phyloP scores from a whole-genome alignment of 2,113 vertebrate species.

The Notechis scutatus region DNA sequence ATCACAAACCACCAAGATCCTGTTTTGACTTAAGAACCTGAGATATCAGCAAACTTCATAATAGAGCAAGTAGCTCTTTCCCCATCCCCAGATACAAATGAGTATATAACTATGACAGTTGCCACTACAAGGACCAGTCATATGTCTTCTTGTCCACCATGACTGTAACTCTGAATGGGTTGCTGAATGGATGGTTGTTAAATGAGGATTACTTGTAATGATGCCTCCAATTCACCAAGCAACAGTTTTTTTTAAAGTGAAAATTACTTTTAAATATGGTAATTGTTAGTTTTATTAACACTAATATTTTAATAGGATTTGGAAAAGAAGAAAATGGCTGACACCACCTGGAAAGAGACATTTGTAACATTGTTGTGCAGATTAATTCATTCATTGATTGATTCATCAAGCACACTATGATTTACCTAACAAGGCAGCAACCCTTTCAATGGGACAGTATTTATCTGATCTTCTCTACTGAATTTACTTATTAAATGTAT shows the following conservation, averaged over 20 bases:
- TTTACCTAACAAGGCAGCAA: neutral
- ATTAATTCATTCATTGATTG: neutral
- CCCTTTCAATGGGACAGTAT: neutral
- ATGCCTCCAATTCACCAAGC: neutral
- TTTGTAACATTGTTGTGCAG: neutral
- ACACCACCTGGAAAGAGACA: neutral
- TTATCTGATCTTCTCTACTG: neutral
- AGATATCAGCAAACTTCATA: neutral
- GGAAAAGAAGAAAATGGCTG: neutral
- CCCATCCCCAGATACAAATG: neutral
- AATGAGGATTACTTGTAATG: neutral
- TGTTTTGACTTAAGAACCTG: neutral
- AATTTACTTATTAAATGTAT: neutral
- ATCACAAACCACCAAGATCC: neutral
- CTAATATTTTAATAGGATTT: neutral
- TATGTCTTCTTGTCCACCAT: neutral
- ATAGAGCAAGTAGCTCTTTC: neutral
- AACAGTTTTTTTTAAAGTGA: neutral
- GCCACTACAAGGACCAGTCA: neutral
- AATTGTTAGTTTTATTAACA: neutral
- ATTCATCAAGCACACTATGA: neutral
- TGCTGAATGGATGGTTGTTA: neutral
- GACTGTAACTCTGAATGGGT: neutral
- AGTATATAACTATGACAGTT: neutral
- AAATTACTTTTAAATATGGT: neutral